Base-by-base conservation (phyloP, 2,113 vertebrate species). In the Phyllostomus hastatus region DNA sequence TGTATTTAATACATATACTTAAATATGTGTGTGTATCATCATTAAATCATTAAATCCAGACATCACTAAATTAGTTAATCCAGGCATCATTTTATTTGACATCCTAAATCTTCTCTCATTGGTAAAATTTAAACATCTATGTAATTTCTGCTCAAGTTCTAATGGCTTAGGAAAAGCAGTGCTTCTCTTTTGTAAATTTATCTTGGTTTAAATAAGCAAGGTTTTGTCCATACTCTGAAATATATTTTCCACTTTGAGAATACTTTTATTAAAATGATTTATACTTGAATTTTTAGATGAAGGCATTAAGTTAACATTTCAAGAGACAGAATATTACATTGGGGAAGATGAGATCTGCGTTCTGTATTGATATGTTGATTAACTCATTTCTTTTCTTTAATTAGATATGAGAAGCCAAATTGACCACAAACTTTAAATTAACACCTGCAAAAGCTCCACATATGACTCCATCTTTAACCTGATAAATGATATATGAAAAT, bases 381-480 rank as follows among this genome's bases (percentile, higher is more conserved):
- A 92, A 6, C 2, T 9, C 43, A 75, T 82, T 43, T 24, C 19
- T 41, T 16, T 19, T 52, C 20, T 79, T 38, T 31, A 52, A 82
- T 83, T 41, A 67, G 26, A 11, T 17, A 76, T 4, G 24, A 93
- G 41, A 93, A 93, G 31, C 3, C 9, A 67, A 70, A 73, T 14
- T 19, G 17, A 66, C 48, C 69, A 75, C 26, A 66, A 48, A 46
- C 14, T 52, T 78, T 43, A 64, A 70, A 38, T 43, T 54, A 79
- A 0, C 12, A 52, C 20, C 16, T 61, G 22, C 6, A 19, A 57
- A 57, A 54, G 1, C 11, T 17, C 1, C 15, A 26, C 22, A 0
- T 20, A 9, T 1, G 43, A 20, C 14, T 26, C 33, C 2, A 14
- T n/a, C 33, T 4, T 17, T 48, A 48, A 41, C 75, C 33, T 59